phyloP scores from a whole-genome alignment of 2,888 invertebrate species.

The Oasisia sp. region DNA sequence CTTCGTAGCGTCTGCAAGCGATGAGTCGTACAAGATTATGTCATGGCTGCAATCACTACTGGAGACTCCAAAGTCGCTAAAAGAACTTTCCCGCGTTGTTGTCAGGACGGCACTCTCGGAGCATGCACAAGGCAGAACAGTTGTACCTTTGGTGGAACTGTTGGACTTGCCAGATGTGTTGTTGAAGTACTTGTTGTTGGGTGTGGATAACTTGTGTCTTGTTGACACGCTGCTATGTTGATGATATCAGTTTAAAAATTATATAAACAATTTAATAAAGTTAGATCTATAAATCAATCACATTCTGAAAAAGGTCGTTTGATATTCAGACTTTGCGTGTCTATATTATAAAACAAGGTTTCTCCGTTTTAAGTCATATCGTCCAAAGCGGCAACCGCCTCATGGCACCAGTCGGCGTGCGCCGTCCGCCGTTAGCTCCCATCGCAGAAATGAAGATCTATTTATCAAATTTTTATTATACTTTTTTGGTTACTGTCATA shows the following conservation, averaged over 20 bases:
- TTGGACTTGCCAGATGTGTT: not conserved
- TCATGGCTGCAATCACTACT: not conserved
- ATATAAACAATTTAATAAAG: no score
- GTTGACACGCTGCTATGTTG: not conserved
- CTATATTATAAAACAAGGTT: no score
- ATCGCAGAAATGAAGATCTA: no score
- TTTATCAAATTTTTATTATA: no score
- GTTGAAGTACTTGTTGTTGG: not conserved
- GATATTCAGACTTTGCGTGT: no score
- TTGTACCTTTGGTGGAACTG: not conserved
- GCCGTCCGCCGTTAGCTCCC: no score
- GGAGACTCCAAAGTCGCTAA: not conserved
- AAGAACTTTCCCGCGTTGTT: not conserved
- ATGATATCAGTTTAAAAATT: not conserved
- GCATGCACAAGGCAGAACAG: not conserved
- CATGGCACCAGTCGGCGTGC: no score
- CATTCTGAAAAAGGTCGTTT: no score
- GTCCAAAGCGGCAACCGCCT: no score
- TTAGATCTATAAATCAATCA: no score
- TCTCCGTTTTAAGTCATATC: no score
- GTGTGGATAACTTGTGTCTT: not conserved
- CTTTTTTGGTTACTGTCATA: no score
- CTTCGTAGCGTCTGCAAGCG: not conserved
- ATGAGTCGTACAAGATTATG: not conserved
- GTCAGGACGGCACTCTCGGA: not conserved